A percentile compares a stretch with the other conserved stretches of the same genome.
phyloP scores from a whole-genome alignment of 2,113 vertebrate species.

The Leptodactylus fuscus region DNA sequence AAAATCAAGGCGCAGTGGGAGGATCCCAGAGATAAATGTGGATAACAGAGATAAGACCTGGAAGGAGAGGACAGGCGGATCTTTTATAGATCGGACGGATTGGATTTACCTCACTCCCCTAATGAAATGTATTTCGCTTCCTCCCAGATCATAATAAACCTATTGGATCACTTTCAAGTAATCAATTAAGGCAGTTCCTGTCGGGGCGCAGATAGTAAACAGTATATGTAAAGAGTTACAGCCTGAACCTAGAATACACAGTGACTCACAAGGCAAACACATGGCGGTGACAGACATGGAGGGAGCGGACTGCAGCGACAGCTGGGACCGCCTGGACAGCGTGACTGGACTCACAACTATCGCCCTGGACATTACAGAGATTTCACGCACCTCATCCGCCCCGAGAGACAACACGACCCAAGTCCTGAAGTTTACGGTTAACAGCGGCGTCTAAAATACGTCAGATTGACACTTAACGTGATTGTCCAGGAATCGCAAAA shows the following conservation, averaged over 20 bases:
- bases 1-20: no score
- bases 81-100: not conserved
- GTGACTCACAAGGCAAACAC: constrained; percentile 72
- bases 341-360: not conserved
- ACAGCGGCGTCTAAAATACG: no score
- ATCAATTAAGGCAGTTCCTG: constrained; percentile 28
- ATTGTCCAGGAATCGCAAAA: not conserved
- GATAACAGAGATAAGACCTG: no score
- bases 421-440: no score
- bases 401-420: not conserved
- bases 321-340: not conserved
- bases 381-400: not conserved
- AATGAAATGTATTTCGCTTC: not conserved
- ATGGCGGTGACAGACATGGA: constrained; percentile 8
- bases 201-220: constrained; percentile 21
- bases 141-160: not conserved
- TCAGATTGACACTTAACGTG: no score
- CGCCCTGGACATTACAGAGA: not conserved
- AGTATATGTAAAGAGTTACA: constrained; percentile 48
- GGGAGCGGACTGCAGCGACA: not conserved
- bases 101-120: not conserved
- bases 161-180: not conserved
- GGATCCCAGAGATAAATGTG: no score
- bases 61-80: no score
- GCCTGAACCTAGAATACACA: constrained; percentile 68